These are phyloP conservation scores for Caenorhabditis remanei DNA, from an alignment of 1,140 invertebrate species.

Conservation along the genomic window DNA sequence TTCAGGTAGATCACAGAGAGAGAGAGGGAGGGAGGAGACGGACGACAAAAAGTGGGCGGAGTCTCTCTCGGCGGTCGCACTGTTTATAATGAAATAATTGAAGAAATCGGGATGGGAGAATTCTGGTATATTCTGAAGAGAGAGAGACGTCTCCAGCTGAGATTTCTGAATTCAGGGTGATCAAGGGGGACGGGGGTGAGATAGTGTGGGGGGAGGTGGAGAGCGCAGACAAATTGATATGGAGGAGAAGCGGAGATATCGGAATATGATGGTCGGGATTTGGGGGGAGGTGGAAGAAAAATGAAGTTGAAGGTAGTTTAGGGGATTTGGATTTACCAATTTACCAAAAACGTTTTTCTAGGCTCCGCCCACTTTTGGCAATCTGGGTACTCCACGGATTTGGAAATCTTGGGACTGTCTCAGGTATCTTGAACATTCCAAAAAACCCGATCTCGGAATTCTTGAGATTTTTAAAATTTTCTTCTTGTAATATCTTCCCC, in stretches of 20 bases:
- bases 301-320: background rate
- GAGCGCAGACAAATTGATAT: constrained; percentile 28
- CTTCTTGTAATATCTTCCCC: too few species aligned
- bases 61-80: constrained; percentile 1
- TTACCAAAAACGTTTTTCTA: too few species aligned
- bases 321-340: background rate
- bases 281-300: too few species aligned
- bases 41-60: background rate
- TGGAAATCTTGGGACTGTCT: too few species aligned
- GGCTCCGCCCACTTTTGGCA: too few species aligned
- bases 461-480: too few species aligned
- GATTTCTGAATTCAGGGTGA: constrained; percentile 13
- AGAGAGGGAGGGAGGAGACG: background rate
- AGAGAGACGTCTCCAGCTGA: constrained; percentile 5
- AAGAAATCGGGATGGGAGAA: constrained; percentile 15
- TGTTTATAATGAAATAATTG: constrained; percentile 57
- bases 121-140: constrained; percentile 8
- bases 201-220: background rate
- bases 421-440: too few species aligned
- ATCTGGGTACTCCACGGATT: too few species aligned
- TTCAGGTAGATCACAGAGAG: background rate
- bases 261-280: constrained; percentile 3
- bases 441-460: too few species aligned
- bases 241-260: constrained; percentile 7
- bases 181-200: too few species aligned